phyloP scores from a whole-genome alignment of 37 sponge, comb jelly and placozoan species.

The Crambe crambe region DNA sequence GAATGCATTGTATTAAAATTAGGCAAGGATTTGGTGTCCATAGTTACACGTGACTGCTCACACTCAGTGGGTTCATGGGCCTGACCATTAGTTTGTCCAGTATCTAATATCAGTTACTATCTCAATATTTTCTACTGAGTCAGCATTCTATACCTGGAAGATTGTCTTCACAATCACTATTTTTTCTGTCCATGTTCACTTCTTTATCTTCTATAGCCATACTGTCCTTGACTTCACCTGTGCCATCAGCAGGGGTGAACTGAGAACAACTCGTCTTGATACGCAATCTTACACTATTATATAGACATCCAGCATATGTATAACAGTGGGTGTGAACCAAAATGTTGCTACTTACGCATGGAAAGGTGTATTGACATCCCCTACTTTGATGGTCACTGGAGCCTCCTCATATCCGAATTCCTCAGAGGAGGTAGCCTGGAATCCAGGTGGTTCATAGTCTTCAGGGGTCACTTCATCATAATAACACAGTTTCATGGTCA shows the following conservation, averaged over 20 bases:
- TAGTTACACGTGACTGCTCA: not conserved
- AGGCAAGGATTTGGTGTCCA: not conserved
- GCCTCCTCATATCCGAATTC: conserved; percentile 65
- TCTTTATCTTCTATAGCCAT: not conserved
- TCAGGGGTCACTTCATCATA: conserved; percentile 89
- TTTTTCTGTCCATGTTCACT: not conserved
- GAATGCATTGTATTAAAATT: not conserved
- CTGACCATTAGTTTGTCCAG: not conserved
- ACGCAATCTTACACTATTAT: conserved; percentile 74
- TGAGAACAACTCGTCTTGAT: conserved; percentile 69
- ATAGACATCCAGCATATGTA: not conserved
- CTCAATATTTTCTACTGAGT: not conserved
- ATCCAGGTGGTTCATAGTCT: conserved; percentile 90
- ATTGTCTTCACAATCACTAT: not conserved
- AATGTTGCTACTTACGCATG: no score
- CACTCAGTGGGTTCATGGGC: not conserved
- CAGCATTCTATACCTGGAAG: no score
- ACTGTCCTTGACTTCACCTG: not conserved
- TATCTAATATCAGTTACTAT: not conserved
- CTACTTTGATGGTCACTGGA: conserved; percentile 63
- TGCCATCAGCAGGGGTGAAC: not conserved
- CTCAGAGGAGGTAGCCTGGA: conserved; percentile 41
- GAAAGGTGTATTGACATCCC: conserved; percentile 69
- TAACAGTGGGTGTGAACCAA: conserved; percentile 2
- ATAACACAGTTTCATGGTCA: conserved; percentile 94